Conservation (phyloP, 2,113 vertebrate species). For the Eretmochelys imbricata region DNA sequence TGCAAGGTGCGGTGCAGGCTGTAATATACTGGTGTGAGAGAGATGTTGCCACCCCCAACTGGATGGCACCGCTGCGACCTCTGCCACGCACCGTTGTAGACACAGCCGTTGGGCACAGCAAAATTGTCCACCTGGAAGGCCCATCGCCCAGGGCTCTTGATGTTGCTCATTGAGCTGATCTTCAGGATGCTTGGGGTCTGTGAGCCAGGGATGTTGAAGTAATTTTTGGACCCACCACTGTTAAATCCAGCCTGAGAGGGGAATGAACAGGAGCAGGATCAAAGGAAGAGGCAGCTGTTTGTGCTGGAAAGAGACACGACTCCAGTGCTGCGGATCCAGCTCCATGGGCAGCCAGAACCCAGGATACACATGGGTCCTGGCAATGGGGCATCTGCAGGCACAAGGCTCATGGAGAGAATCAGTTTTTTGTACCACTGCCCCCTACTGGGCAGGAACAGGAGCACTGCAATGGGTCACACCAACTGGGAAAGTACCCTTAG, state of each 20-base stretch:
- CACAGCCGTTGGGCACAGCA: background rate
- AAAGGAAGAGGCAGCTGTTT: background rate
- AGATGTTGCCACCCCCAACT: background rate
- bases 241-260: background rate
- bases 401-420: background rate
- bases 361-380: background rate
- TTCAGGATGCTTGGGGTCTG: background rate
- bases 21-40: background rate
- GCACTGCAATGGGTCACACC: background rate
- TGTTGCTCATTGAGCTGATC: background rate
- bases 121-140: background rate
- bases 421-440: background rate
- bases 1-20: background rate
- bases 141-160: background rate
- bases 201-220: constrained; percentile 24
- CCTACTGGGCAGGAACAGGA: background rate
- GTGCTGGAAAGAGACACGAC: background rate
- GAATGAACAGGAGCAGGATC: no score
- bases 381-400: background rate
- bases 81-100: background rate
- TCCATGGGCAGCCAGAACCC: background rate
- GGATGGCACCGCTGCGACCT: background rate
- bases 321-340: background rate
- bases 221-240: background rate
- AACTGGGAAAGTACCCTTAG: background rate